phyloP scores from a whole-genome alignment of 1,140 invertebrate species.

The honey bee (Apis mellifera) region DNA sequence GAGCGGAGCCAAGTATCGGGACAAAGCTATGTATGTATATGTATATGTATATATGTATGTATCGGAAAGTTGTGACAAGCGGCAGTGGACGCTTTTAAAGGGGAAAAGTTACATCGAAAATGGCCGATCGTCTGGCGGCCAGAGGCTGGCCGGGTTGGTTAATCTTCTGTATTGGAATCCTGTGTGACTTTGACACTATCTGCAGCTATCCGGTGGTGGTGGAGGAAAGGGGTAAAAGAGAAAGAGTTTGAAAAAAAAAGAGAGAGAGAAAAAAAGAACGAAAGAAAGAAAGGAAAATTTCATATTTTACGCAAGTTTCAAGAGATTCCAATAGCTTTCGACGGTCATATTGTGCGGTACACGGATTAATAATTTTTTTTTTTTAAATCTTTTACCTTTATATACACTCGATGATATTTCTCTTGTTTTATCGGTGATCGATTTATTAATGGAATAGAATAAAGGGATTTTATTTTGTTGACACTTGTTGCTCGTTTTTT shows the following conservation, averaged over 20 bases:
- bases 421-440: background rate
- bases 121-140: background rate
- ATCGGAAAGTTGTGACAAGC: conserved; percentile 23
- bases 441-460: background rate
- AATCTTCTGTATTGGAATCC: conserved; percentile 5
- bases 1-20: conserved; percentile 10
- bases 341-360: background rate
- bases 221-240: background rate
- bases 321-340: background rate
- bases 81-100: conserved; percentile 22
- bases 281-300: too few species aligned
- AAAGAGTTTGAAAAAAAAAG: background rate
- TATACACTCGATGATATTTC: background rate
- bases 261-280: background rate
- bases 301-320: background rate
- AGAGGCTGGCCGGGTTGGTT: background rate
- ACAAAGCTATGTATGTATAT: background rate
- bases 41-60: too few species aligned
- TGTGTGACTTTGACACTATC: conserved; percentile 14
- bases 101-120: conserved; percentile 34
- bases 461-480: background rate
- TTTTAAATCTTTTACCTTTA: background rate
- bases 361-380: conserved; percentile 3
- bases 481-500: background rate
- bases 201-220: background rate